phyloP scores from a whole-genome alignment of 2,888 invertebrate genomes.

The Netelia inedita region DNA sequence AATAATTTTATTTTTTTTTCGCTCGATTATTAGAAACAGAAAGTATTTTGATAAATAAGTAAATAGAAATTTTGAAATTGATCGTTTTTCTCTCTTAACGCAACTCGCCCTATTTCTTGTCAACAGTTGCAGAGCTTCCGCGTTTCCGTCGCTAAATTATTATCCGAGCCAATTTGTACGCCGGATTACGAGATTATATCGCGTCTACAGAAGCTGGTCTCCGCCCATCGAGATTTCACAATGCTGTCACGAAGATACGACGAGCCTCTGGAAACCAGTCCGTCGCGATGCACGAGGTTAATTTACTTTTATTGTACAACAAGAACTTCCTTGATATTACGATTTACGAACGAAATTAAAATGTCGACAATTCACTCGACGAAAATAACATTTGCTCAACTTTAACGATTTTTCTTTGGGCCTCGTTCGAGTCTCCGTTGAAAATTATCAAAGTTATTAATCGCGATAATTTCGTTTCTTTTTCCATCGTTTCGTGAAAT shows the following conservation, averaged over 20 bases:
- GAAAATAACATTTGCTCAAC: no score
- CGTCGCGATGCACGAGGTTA: slow-evolving; percentile 85
- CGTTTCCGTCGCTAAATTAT: slow-evolving; percentile 90
- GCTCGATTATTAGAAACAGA: background rate
- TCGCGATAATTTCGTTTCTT: background rate
- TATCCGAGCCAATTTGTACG: slow-evolving; percentile 90
- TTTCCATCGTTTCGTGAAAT: background rate
- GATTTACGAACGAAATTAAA: background rate
- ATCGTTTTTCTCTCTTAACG: background rate
- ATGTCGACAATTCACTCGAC: no score
- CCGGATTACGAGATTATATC: slow-evolving; percentile 92
- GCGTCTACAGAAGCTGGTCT: slow-evolving; percentile 93
- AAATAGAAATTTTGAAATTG: no score
- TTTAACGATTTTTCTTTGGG: no score
- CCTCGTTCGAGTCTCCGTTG: no score
- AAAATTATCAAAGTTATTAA: no score
- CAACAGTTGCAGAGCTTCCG: slow-evolving; percentile 90
- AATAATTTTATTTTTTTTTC: background rate
- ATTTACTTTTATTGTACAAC: slow-evolving; percentile 11
- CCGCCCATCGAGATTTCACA: slow-evolving; percentile 95
- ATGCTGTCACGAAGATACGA: slow-evolving; percentile 92
- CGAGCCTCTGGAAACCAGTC: slow-evolving; percentile 86
- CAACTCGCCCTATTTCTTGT: background rate
- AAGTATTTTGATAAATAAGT: no score
- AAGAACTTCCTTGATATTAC: slow-evolving; percentile 10